phyloP scores from a whole-genome alignment of 2,113 vertebrate genomes.

The Oostethus manadensis region DNA sequence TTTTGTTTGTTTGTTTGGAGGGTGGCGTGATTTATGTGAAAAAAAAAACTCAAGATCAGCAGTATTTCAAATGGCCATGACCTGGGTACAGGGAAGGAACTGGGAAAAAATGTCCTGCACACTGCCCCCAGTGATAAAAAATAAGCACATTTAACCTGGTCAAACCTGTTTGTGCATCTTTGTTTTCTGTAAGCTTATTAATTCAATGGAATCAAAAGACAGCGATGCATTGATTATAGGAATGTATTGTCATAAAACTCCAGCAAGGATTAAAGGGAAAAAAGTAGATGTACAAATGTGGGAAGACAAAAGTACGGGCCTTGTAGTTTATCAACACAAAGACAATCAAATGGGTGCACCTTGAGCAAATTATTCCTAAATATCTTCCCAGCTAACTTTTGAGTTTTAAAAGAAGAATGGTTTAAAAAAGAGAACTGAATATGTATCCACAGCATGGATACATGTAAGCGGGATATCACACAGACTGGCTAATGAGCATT shows the following conservation, averaged over 20 bases:
- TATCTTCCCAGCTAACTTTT: slow-evolving; percentile 61
- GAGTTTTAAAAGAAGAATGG: slow-evolving; percentile 53
- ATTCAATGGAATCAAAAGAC: slow-evolving; percentile 43
- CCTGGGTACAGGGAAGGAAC: slow-evolving; percentile 47
- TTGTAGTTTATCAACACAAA: slow-evolving; percentile 62
- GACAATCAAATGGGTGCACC: slow-evolving; percentile 65
- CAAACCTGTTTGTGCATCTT: slow-evolving; percentile 12
- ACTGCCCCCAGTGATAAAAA: slow-evolving; percentile 53
- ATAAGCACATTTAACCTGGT: slow-evolving; percentile 5
- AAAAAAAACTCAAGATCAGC: slow-evolving; percentile 77
- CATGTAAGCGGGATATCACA: slow-evolving; percentile 61
- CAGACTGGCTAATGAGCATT: slow-evolving; percentile 76
- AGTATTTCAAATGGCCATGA: slow-evolving; percentile 77
- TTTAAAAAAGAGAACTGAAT: slow-evolving; percentile 39
- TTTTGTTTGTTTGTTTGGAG: slow-evolving; percentile 52
- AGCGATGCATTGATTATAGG: slow-evolving; percentile 49
- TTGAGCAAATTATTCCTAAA: slow-evolving; percentile 63
- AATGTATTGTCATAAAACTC: slow-evolving; percentile 59
- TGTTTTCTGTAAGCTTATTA: slow-evolving; percentile 16
- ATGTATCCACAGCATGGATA: slow-evolving; percentile 39
- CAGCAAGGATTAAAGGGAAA: slow-evolving; percentile 55
- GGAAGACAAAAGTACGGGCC: slow-evolving; percentile 58
- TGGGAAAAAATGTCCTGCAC: slow-evolving; percentile 14
- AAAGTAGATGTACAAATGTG: slow-evolving; percentile 49
- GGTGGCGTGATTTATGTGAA: slow-evolving; percentile 85